Evolutionary conservation across 1,140 invertebrate species (phyloP).

Genomic region (Myzus persicae): DNA sequence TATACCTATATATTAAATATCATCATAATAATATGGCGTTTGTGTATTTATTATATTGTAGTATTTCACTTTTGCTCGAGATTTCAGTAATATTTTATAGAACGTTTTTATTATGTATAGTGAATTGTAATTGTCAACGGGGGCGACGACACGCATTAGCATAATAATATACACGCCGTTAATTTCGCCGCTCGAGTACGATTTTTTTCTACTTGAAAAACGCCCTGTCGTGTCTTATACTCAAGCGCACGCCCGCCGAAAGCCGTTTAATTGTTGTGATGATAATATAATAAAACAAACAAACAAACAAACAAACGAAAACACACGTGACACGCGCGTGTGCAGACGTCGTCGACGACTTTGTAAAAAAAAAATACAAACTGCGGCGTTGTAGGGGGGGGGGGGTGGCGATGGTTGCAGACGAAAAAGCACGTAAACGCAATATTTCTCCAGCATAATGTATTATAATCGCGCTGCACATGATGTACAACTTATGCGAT

Average conservation of each 20-base stretch:
- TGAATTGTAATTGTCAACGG: background rate
- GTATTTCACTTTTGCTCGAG: background rate
- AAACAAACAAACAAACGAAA: background rate
- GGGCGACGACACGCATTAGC: background rate
- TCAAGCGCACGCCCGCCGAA: background rate
- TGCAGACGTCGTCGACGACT: background rate
- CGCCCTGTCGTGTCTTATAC: background rate
- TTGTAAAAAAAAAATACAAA: background rate
- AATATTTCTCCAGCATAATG: conserved; percentile 16
- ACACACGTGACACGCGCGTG: background rate
- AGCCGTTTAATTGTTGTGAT: background rate
- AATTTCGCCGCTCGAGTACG: background rate
- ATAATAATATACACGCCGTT: background rate
- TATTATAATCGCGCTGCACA: conserved; percentile 30
- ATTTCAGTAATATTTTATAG: background rate
- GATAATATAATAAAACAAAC: conserved; percentile 16
- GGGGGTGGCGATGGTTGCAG: background rate
- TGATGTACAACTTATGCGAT: conserved; percentile 7
- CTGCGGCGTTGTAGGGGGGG: background rate
- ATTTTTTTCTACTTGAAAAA: background rate
- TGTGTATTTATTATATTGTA: background rate
- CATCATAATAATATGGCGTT: background rate
- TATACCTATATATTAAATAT: too few relatives aligned
- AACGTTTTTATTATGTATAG: background rate
- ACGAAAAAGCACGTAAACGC: background rate